Percentiles rank a stretch among this genome's conserved stretches.
These are phyloP conservation scores for Dicerorhinus sumatrensis DNA, from an alignment of 2,113 vertebrate genomes.

Conservation along the genomic window DNA sequence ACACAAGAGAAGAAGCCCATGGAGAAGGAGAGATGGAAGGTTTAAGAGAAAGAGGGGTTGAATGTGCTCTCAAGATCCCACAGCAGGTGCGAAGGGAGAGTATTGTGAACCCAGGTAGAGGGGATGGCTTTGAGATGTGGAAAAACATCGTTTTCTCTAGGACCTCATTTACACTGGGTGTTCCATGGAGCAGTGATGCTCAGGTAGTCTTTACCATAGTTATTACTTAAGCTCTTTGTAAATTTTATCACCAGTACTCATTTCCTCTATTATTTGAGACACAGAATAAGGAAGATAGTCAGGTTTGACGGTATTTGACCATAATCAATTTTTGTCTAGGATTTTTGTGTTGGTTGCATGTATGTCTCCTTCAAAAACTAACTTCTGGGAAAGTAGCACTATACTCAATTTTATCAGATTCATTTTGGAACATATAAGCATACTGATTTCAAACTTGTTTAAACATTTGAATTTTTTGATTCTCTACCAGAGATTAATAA, in stretches of 20 bases:
- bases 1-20: not conserved
- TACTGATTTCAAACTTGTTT: slow-evolving; percentile 80
- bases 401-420: slow-evolving; percentile 19
- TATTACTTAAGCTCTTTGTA: not conserved
- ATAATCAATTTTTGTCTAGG: not conserved
- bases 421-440: slow-evolving; percentile 64
- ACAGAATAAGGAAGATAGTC: not conserved
- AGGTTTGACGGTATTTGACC: not conserved
- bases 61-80: not conserved
- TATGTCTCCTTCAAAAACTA: not conserved
- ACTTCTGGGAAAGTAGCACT: not conserved
- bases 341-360: not conserved
- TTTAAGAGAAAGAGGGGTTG: not conserved
- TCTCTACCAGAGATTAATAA: slow-evolving; percentile 75
- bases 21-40: not conserved
- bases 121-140: not conserved
- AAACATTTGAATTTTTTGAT: slow-evolving; percentile 82
- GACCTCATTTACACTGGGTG: not conserved
- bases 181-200: not conserved
- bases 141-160: not conserved
- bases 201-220: not conserved
- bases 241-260: not conserved
- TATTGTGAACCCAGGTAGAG: not conserved
- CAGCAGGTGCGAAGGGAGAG: not conserved
- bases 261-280: not conserved